Conservation (phyloP, 2,113 vertebrate species). For the Rhinolophus ferrumequinum region DNA sequence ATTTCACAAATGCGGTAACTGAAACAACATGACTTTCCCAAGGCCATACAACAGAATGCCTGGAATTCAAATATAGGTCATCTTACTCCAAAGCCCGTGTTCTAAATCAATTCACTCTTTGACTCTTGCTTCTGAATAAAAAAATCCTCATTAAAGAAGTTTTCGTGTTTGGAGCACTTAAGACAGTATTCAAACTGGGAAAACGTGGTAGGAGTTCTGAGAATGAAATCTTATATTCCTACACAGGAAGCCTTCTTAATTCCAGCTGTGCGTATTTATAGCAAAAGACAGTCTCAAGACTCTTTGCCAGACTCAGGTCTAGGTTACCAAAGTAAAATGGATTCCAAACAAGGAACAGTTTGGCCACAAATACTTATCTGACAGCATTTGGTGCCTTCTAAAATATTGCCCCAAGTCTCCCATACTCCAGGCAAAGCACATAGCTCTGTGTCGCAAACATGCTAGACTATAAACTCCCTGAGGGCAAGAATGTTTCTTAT, state of each 20-base stretch:
- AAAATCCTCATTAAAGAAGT: not conserved
- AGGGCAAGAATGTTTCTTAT: not conserved
- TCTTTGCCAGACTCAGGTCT: slow-evolving; percentile 49
- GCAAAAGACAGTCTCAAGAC: not conserved
- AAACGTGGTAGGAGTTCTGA: not conserved
- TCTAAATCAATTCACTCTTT: not conserved
- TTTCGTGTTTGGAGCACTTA: not conserved
- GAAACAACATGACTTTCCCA: not conserved
- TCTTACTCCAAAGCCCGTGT: not conserved
- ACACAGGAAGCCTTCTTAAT: slow-evolving; percentile 58
- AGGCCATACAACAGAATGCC: not conserved
- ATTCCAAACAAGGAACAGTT: slow-evolving; percentile 27
- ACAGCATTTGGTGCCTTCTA: not conserved
- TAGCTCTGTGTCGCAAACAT: not conserved
- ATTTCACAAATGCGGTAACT: not conserved
- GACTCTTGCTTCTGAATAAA: not conserved
- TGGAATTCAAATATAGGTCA: not conserved
- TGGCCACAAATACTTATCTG: slow-evolving; percentile 11
- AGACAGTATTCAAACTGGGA: not conserved
- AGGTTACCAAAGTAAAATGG: slow-evolving; percentile 18
- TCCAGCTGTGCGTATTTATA: slow-evolving; percentile 51
- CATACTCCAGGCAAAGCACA: not conserved
- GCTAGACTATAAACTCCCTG: not conserved
- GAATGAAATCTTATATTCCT: slow-evolving; percentile 13
- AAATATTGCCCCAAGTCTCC: not conserved